Percentiles rank a stretch among this genome's conserved stretches.
Conservation (phyloP, 2,888 invertebrate genomes). For the Apamea monoglypha region DNA sequence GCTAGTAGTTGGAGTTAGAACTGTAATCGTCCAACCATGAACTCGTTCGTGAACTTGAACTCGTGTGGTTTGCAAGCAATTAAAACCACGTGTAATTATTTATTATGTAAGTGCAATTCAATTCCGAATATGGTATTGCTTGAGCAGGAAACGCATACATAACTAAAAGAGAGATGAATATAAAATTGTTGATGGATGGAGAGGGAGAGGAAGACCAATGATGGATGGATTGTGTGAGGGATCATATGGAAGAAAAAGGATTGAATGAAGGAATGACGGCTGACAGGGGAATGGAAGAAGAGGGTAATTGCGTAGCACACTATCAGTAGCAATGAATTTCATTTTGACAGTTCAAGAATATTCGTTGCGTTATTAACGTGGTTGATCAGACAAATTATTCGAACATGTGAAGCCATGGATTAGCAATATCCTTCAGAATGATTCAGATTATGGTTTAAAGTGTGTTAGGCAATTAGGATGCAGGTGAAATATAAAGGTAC, state of each 20-base stretch:
- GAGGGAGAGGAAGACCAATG: too few species aligned
- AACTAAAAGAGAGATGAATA: neutral
- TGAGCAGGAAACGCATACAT: neutral
- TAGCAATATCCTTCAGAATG: too few species aligned
- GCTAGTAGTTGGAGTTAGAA: neutral
- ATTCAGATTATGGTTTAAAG: neutral
- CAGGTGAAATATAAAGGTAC: neutral
- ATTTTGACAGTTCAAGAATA: neutral
- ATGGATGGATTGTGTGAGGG: neutral
- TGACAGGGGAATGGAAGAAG: neutral
- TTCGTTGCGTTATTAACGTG: neutral
- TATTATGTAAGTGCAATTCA: neutral
- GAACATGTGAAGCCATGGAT: neutral
- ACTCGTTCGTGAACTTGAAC: slow-evolving; percentile 39
- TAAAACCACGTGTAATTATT: slow-evolving; percentile 1
- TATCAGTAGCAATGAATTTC: neutral
- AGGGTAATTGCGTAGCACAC: neutral
- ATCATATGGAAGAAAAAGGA: neutral
- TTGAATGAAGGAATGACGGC: neutral
- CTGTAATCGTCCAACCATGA: slow-evolving; percentile 27
- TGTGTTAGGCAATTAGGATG: neutral
- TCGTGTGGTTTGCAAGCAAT: slow-evolving; percentile 21
- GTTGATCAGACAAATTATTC: neutral
- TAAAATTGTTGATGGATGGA: neutral
- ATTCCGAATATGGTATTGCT: neutral